A percentile compares a stretch with the other conserved stretches of the same genome.
phyloP scores from a whole-genome alignment of 2,797 vertebrate species.

The Forpus xanthops region DNA sequence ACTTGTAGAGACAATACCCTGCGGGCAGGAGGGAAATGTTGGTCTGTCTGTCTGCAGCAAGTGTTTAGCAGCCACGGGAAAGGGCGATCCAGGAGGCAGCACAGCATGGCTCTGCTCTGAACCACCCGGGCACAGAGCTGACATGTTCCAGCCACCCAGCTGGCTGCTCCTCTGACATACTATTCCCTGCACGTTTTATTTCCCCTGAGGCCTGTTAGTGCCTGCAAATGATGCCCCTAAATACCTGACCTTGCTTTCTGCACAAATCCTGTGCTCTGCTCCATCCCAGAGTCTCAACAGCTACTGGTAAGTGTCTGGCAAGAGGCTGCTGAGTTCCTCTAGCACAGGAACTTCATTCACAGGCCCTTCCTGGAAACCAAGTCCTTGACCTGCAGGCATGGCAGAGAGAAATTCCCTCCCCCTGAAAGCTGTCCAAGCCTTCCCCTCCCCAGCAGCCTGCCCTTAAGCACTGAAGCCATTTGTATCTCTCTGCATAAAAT shows the following conservation, averaged over 20 bases:
- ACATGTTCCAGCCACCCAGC: background rate
- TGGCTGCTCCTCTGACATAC: background rate
- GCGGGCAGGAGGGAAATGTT: background rate
- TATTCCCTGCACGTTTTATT: background rate
- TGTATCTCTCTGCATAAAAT: background rate
- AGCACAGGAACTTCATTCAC: background rate
- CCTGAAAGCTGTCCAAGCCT: background rate
- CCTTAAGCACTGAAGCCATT: background rate
- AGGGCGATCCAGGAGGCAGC: background rate
- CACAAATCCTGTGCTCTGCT: background rate
- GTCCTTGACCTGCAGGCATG: background rate
- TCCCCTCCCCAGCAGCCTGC: background rate
- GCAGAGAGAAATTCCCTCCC: background rate
- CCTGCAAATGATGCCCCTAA: background rate
- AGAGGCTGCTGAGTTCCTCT: background rate
- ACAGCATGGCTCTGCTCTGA: fast-evolving
- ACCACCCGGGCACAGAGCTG: background rate
- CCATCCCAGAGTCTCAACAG: background rate
- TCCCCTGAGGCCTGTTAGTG: background rate
- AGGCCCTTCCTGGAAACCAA: background rate
- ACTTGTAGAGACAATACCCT: background rate
- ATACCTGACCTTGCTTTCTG: background rate
- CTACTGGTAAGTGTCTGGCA: background rate
- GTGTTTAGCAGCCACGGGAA: background rate
- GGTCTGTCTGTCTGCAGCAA: fast-evolving